A percentile compares a stretch with the other conserved stretches of the same genome.
phyloP scores from a whole-genome alignment of 2,888 invertebrate species.

The Teleogryllus oceanicus region DNA sequence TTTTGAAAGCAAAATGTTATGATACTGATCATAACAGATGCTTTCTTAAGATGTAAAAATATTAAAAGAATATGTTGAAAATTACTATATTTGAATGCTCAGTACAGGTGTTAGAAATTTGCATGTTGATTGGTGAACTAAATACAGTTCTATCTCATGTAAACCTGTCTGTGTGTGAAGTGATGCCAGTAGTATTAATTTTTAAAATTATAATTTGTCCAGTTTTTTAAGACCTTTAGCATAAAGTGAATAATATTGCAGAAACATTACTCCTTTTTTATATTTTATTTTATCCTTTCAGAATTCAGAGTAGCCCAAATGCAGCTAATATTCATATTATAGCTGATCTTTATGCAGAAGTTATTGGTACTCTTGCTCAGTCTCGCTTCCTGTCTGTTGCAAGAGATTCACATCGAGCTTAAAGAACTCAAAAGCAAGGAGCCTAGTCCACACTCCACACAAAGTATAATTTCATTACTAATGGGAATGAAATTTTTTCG shows the following conservation, averaged over 20 bases:
- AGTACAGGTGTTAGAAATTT: too few species aligned
- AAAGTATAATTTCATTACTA: conserved; percentile 91
- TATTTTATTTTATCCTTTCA: conserved; percentile 47
- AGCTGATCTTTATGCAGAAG: conserved; percentile 97
- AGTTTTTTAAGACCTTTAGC: conserved; percentile 20
- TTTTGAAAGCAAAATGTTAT: too few species aligned
- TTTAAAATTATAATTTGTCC: not conserved
- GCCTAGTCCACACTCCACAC: conserved; percentile 79
- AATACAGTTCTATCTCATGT: too few species aligned
- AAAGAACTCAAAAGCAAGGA: conserved; percentile 83
- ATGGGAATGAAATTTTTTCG: conserved; percentile 99
- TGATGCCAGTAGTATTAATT: not conserved
- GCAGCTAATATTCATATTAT: conserved; percentile 95
- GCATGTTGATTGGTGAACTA: too few species aligned
- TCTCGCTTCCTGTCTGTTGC: conserved; percentile 88
- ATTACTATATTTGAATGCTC: too few species aligned
- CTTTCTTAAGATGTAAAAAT: too few species aligned
- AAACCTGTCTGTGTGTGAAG: too few species aligned
- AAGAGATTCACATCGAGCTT: conserved; percentile 89
- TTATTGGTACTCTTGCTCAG: conserved; percentile 91
- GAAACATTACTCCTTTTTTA: not conserved
- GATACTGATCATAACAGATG: too few species aligned
- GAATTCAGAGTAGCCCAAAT: conserved; percentile 87
- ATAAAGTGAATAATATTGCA: not conserved
- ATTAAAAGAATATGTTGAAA: too few species aligned